Percentiles rank a stretch among this genome's conserved stretches.
Evolutionary conservation across 2,888 invertebrate genomes (phyloP).

Genomic region (Mesochorus sp.): DNA sequence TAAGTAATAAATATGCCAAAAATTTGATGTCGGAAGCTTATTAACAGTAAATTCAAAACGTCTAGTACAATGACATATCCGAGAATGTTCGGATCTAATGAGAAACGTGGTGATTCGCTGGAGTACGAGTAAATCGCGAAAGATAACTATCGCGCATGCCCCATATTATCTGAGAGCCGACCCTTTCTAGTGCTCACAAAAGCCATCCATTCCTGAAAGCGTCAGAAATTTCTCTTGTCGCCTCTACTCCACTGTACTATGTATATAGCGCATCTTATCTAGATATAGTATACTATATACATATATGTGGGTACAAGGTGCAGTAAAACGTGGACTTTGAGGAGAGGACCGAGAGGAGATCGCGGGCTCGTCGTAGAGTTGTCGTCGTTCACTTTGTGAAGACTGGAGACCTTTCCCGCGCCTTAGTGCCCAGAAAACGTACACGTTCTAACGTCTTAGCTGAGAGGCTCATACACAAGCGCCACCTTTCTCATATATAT

Average conservation of each 20-base stretch:
- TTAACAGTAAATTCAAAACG: neutral
- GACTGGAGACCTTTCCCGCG: constrained; percentile 30
- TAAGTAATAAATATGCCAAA: too few species aligned
- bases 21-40: too few species aligned
- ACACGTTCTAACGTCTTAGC: neutral
- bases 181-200: constrained; percentile 5
- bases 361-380: constrained; percentile 24
- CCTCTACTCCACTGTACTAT: constrained; percentile 11
- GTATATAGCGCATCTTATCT: neutral
- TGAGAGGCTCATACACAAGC: constrained; percentile 20
- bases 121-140: constrained; percentile 8
- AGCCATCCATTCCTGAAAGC: constrained; percentile 51
- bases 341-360: constrained; percentile 13
- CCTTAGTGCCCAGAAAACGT: constrained; percentile 12
- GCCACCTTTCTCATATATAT: constrained; percentile 21
- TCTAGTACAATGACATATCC: neutral
- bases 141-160: constrained; percentile 20
- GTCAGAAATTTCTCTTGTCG: constrained; percentile 52
- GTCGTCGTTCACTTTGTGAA: constrained; percentile 43
- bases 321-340: constrained; percentile 35
- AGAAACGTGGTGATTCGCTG: constrained; percentile 12
- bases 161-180: constrained; percentile 27
- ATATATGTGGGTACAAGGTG: constrained; percentile 30
- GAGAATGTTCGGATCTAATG: constrained; percentile 20
- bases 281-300: neutral